phyloP scores from a whole-genome alignment of 2,888 invertebrate genomes.

The Myopa testacea region DNA sequence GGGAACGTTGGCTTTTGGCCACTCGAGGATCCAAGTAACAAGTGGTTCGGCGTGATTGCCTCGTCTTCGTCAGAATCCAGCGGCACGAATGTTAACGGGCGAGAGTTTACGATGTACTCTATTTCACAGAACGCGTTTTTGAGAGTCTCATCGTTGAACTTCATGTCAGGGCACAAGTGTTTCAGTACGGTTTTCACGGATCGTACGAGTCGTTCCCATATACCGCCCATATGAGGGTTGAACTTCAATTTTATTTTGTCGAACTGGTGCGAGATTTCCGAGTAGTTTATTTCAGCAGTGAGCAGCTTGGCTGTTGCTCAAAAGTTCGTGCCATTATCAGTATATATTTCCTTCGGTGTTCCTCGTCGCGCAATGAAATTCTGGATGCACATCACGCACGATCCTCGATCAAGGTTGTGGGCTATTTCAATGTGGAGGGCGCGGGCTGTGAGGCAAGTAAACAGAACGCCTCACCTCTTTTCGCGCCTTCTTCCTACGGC shows the following conservation, averaged over 20 bases:
- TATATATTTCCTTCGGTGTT: conserved; percentile 42
- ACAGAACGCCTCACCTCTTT: conserved; percentile 49
- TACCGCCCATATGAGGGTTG: too few species aligned
- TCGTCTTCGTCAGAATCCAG: conserved; percentile 42
- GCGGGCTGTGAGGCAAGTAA: conserved; percentile 47
- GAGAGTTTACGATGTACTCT: conserved; percentile 34
- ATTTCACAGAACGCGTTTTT: too few species aligned
- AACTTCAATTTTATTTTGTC: conserved; percentile 43
- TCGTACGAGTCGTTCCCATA: background rate
- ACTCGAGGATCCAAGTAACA: conserved; percentile 43
- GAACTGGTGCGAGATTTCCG: conserved; percentile 16
- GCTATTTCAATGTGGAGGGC: conserved; percentile 47
- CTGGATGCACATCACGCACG: conserved; percentile 43
- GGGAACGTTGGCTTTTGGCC: conserved; percentile 42
- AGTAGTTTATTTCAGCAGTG: conserved; percentile 17
- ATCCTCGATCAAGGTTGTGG: conserved; percentile 44
- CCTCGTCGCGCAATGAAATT: conserved; percentile 45
- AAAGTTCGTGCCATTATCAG: conserved; percentile 44
- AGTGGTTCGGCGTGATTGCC: conserved; percentile 44
- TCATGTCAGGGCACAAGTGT: conserved; percentile 33
- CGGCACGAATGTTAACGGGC: conserved; percentile 34
- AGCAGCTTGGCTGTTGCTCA: conserved; percentile 23
- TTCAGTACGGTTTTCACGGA: conserved; percentile 42
- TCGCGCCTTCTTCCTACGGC: conserved; percentile 43
- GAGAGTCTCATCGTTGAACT: conserved; percentile 42